Base-by-base conservation (phyloP, 2,113 vertebrate species). In the Sprattus sprattus region DNA sequence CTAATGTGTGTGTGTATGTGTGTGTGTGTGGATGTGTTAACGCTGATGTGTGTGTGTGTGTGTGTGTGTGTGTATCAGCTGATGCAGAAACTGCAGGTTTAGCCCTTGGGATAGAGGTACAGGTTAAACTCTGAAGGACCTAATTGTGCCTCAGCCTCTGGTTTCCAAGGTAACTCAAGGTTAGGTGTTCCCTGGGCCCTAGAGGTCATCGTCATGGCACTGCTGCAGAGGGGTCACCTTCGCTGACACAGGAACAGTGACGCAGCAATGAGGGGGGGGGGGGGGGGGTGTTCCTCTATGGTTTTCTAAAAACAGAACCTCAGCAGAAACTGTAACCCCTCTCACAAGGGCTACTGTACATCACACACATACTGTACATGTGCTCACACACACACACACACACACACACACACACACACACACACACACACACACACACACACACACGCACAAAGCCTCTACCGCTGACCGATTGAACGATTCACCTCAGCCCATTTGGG, bases 21-120 rank as follows among this genome's bases (percentile, higher is more conserved):
- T 82, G 9, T 45, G 75, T 49, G 32, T 81, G 32, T 8, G 57
- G 4, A 20, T 46, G 52, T 88, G 89, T 84, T 8, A 87, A 87
- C 47, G 47, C 6, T 39, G 39, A 39, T 52, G 50, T 52, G 50
- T 52, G 50, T 15, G 50, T 52, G 50, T 52, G 13, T 52, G 52
- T 54, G 52, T 54, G 52, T 54, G 52, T 20, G 52, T 16, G 15
- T 16, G 4, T 16, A 4, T 54, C 2, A 54, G 52, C 52, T 54
- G 52, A 54, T 54, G 16, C 6, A 11, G 47, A 6, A 49, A 4
- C 16, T 18, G 16, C 52, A 54, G 2, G 15, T 13, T 15, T 16
- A 15, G 52, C 13, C 16, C 52, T 15, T 54, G 4, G 52, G 52
- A 15, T 54, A 2, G 13, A 16, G 16, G 15, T 13, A 15, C 50